Conservation (phyloP, 2,797 vertebrate genomes). For the Characodon lateralis region DNA sequence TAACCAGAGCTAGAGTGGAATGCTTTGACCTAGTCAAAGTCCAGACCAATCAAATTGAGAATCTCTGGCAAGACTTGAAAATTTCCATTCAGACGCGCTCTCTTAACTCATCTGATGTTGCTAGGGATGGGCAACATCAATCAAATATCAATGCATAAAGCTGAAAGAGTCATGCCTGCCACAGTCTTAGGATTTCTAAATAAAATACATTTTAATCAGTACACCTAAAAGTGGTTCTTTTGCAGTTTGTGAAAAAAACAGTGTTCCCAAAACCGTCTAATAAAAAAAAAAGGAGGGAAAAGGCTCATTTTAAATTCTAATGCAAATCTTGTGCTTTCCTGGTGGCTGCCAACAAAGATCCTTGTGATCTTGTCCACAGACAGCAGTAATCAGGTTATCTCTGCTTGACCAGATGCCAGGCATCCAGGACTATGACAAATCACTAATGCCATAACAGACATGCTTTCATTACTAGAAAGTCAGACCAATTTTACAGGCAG, state of each 20-base stretch:
- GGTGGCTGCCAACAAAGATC: background rate
- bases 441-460: conserved; percentile 27
- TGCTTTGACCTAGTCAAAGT: background rate
- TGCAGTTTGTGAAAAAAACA: background rate
- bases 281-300: background rate
- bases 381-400: conserved; percentile 41
- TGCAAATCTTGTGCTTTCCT: background rate
- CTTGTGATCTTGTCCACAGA: conserved; percentile 17
- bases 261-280: background rate
- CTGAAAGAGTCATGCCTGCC: background rate
- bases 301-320: background rate
- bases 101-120: background rate
- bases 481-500: background rate
- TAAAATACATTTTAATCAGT: background rate
- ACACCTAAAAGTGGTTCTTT: background rate
- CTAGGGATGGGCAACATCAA: background rate
- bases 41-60: background rate
- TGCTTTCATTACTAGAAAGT: conserved; percentile 13
- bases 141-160: background rate
- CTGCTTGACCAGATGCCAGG: conserved; percentile 31
- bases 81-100: background rate
- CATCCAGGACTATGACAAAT: conserved; percentile 24
- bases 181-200: background rate
- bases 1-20: background rate
- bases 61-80: background rate